Evolutionary conservation across 2,888 invertebrate species (phyloP), one percentile per base, ranked within the genome.

Genomic region (Pelosia muscerda): DNA sequence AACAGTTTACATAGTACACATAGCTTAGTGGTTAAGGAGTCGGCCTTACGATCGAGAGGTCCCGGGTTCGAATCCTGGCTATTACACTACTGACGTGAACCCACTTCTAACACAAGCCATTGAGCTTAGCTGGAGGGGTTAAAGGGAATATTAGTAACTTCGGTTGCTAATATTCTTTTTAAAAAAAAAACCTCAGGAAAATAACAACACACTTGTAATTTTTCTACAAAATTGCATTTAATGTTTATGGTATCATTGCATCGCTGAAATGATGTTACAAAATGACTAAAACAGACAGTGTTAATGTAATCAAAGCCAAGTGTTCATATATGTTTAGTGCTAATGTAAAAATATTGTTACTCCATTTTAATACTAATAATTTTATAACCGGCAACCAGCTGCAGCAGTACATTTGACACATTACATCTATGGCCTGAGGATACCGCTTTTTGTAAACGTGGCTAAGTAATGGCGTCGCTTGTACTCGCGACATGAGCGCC

Each of bases 261-360:
- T 81, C 74, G 78, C 75, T 81, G 76, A 79, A 81, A 81, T 77
- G 77, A 74, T 77, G 73, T 79, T 79, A 81, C 71, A 79, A 79
- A 75, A 77, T 74, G 76, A 81, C 79, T 62, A 66, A 67, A 71
- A 77, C 73, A 68, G 62, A 71, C 61, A 69, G 76, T 75, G 79
- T 79, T 81, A 76, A 72, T 62, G 57, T 67, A 81, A 78, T 69
- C 65, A 66, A 79, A 81, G 81, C 79, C 62, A 69, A 66, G 81
- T 77, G 77, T 79, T 74, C 70, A 38, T 34, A 65, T n/a, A 63
- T 75, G 74, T 59, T 57, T 68, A 61, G 81, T 81, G 79, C 79
- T 77, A 63, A 69, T 76, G 79, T 81, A 79, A 75, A 81, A 79
- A 77, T 77, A 77, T 68, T 69, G 69, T 77, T 77, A 75, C 71